Evolutionary conservation across 2,888 invertebrate genomes (phyloP), one percentile per base, ranked within the genome.

Genomic region (Rosalia funebris): DNA sequence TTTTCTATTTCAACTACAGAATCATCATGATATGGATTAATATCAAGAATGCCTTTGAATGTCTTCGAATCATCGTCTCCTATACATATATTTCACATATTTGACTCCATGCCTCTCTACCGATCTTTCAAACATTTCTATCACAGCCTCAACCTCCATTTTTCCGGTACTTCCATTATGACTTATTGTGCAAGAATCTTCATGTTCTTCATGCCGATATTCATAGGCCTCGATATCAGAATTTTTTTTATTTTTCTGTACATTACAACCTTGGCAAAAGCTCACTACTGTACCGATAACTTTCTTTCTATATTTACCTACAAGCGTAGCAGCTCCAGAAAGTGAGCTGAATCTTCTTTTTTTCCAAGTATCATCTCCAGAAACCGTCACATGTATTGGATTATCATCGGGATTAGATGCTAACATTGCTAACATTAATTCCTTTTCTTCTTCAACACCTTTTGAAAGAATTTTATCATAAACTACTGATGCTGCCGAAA

Each of bases 1-100:
- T 25, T 7, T 25, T 25, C 7, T 25, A n/a, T 25, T 25, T 25
- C 4, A 7, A 25, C 25, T 5, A 25, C 3, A 25, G 25, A 7
- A 7, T 7, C 25, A 25, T 7, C 25, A 25, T 25, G 4, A 7
- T 25, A 25, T 5, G 25, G 25, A 25, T 25, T 7, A 3, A 25
- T 25, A 25, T 25, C 25, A 7, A 25, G 25, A n/a, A n/a, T n/a
- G n/a, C n/a, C n/a, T n/a, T n/a, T n/a, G n/a, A 25, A 25, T 25
- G 25, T 25, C 25, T 25, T 25, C 3, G 62, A 67, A 46, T 70
- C 69, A 2, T 68, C 68, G 57, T 69, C 68, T n/a, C 59, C 66
- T 12, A 66, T 55, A n/a, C n/a, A n/a, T n/a, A 31, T 47, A 59
- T 48, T 55, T 54, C 10, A 52, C 9, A 31, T 70, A 70, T 37